Conservation (phyloP, 2,888 invertebrate species). For the Thumatha senex region DNA sequence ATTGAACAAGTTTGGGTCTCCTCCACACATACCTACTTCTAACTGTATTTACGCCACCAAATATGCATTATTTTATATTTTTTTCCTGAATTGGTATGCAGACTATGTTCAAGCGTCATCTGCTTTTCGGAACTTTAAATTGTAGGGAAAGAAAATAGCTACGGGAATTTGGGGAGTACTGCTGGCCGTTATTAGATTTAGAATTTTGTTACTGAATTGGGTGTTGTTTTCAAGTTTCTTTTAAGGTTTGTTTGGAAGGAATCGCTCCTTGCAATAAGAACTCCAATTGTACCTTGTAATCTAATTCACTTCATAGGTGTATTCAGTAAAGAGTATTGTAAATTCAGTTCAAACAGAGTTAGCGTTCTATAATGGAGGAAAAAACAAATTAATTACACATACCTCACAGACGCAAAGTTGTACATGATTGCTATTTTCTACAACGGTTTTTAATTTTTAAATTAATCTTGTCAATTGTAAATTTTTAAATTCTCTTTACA, state of each 20-base stretch:
- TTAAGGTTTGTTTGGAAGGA: slow-evolving; percentile 4
- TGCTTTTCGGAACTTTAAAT: slow-evolving; percentile 71
- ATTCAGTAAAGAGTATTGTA: no score
- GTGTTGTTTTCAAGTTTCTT: slow-evolving; percentile 14
- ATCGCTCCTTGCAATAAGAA: background rate
- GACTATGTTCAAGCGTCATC: slow-evolving; percentile 67
- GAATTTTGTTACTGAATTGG: slow-evolving; percentile 28
- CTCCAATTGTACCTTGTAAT: no score
- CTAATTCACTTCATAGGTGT: no score
- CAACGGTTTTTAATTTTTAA: no score
- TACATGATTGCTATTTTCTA: no score
- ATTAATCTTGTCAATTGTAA: no score
- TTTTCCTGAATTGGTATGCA: slow-evolving; percentile 71
- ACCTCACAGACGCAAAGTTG: no score
- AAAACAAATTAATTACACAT: no score
- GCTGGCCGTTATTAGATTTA: slow-evolving; percentile 39
- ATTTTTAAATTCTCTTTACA: background rate
- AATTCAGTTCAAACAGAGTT: no score
- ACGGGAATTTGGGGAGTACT: slow-evolving; percentile 23
- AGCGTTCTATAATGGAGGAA: no score
- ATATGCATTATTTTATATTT: slow-evolving; percentile 72
- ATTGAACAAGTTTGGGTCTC: slow-evolving; percentile 51
- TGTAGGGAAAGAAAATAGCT: slow-evolving; percentile 57
- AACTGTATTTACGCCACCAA: slow-evolving; percentile 64
- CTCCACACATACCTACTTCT: slow-evolving; percentile 30